phyloP scores from a whole-genome alignment of 2,797 vertebrate genomes.

The Sarcophilus harrisii region DNA sequence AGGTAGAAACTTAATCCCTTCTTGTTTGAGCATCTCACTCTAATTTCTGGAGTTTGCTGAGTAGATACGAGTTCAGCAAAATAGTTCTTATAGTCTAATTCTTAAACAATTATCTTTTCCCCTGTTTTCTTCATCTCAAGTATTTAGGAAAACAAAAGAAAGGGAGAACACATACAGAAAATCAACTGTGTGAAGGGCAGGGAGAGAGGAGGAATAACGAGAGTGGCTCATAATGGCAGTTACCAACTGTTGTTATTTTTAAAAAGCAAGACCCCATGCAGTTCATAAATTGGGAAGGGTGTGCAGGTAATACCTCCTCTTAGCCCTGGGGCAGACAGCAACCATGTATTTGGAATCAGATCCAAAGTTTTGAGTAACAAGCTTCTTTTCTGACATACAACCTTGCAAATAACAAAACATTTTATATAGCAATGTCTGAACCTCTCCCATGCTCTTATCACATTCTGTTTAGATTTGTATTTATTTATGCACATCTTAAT shows the following conservation, averaged over 20 bases:
- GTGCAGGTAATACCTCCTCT: not conserved
- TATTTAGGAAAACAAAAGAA: not conserved
- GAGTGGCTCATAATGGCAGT: accelerated
- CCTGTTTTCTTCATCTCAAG: not conserved
- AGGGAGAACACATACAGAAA: too few species aligned
- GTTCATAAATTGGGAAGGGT: too few species aligned
- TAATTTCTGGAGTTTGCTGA: too few species aligned
- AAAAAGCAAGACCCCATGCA: not conserved
- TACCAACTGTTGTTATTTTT: not conserved
- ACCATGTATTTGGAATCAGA: not conserved
- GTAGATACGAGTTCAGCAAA: not conserved
- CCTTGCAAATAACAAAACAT: not conserved
- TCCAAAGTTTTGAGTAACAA: not conserved
- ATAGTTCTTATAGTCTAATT: not conserved
- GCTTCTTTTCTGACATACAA: not conserved
- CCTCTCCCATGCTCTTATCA: not conserved
- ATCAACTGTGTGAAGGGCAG: not conserved
- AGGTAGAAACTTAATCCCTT: not conserved
- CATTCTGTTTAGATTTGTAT: too few species aligned
- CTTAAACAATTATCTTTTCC: not conserved
- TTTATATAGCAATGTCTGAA: not conserved
- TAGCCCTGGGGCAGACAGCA: not conserved
- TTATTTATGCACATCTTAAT: not conserved
- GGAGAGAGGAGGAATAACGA: not conserved
- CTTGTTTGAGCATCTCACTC: not conserved